Conservation (phyloP, 2,113 vertebrate species). For the Ciconia stormi region DNA sequence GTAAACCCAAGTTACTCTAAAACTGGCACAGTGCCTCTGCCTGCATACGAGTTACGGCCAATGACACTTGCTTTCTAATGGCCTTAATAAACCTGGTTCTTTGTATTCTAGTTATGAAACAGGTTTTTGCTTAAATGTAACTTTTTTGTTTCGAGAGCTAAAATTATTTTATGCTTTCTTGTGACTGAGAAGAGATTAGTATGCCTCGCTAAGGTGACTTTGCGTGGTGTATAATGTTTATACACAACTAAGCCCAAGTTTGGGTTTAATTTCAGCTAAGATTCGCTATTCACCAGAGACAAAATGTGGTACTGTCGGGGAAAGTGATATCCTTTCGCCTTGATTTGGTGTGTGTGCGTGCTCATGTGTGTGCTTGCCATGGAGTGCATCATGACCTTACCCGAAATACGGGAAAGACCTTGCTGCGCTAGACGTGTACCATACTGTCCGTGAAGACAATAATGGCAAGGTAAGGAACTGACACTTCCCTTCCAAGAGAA, state of each 20-base stretch:
- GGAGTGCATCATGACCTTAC: background rate
- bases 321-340: background rate
- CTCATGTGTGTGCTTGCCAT: background rate
- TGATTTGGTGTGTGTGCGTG: too few relatives aligned
- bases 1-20: background rate
- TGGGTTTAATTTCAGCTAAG: background rate
- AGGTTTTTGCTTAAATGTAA: background rate
- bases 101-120: background rate
- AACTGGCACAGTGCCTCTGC: background rate
- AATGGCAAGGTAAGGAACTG: background rate
- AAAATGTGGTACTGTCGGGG: background rate
- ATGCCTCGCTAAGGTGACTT: background rate
- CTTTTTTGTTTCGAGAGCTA: background rate
- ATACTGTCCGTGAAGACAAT: background rate
- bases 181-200: rapidly evolving
- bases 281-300: background rate
- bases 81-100: constrained; percentile 53
- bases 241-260: background rate
- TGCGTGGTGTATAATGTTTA: background rate
- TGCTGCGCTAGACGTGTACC: too few relatives aligned
- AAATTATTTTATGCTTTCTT: background rate
- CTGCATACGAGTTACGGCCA: background rate
- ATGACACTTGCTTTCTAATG: background rate
- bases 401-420: background rate
- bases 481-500: background rate